Conservation (phyloP, 1,140 invertebrate species). For the Drosophila willistoni region DNA sequence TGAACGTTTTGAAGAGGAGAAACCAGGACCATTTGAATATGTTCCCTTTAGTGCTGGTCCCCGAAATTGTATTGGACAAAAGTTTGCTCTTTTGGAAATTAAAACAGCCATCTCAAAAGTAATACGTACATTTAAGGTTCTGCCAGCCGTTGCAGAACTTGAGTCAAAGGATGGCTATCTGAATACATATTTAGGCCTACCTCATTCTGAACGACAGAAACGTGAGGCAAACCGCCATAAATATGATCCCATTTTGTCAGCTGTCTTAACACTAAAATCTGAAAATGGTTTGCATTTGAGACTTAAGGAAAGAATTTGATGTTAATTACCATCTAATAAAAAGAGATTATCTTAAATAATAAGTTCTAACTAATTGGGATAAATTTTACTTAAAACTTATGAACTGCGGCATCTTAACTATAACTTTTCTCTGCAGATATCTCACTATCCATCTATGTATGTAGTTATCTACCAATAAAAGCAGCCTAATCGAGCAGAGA, state of each 20-base stretch:
- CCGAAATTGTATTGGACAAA: constrained; percentile 82
- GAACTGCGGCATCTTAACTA: no score
- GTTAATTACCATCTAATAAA: no score
- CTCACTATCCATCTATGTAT: no score
- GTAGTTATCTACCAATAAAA: no score
- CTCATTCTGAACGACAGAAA: constrained; percentile 29
- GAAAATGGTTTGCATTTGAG: constrained; percentile 72
- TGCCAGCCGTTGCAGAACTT: constrained; percentile 68
- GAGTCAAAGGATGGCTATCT: constrained; percentile 60
- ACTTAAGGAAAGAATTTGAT: constrained; percentile 48
- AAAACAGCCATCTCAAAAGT: constrained; percentile 83
- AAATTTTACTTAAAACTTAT: no score
- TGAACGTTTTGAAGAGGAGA: constrained; percentile 87
- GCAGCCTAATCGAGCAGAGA: no score
- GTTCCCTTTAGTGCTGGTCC: constrained; percentile 85
- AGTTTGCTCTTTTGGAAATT: constrained; percentile 84
- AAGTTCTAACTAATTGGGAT: no score
- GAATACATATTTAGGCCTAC: constrained; percentile 56
- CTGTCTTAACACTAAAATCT: constrained; percentile 70
- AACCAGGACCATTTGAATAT: constrained; percentile 84
- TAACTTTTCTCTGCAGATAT: no score
- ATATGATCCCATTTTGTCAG: constrained; percentile 70
- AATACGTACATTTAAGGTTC: constrained; percentile 77
- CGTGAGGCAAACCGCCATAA: constrained; percentile 51
- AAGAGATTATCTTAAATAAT: no score